These are phyloP conservation scores for Temnothorax ravouxi DNA, from an alignment of 2,888 invertebrate species.

Conservation along the genomic window DNA sequence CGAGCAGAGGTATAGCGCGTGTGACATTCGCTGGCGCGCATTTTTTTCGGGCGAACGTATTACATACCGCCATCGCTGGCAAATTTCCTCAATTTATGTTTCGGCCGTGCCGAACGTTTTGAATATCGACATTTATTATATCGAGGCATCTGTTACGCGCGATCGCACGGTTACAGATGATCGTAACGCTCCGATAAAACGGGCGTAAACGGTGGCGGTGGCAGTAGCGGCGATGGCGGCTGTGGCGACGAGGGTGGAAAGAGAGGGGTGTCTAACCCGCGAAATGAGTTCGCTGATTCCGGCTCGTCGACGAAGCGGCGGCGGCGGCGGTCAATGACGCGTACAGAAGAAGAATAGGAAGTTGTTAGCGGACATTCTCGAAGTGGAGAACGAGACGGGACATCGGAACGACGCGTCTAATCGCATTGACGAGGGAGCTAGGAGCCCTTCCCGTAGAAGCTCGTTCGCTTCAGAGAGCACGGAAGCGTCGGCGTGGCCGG, in stretches of 20 bases:
- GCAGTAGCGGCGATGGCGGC: neutral
- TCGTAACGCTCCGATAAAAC: slow-evolving; percentile 44
- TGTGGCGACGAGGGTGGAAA: neutral
- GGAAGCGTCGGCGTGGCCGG: slow-evolving; percentile 22
- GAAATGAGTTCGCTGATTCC: slow-evolving; percentile 36
- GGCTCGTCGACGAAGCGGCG: neutral
- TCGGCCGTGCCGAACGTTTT: slow-evolving; percentile 40
- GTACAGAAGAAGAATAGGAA: slow-evolving; percentile 30
- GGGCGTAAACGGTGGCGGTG: neutral
- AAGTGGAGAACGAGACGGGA: slow-evolving; percentile 21
- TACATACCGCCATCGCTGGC: slow-evolving; percentile 35
- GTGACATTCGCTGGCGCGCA: slow-evolving; percentile 21
- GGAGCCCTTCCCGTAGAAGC: neutral
- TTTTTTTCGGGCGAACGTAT: neutral
- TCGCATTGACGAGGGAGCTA: slow-evolving; percentile 18
- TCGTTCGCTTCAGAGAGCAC: slow-evolving; percentile 28
- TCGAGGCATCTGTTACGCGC: slow-evolving; percentile 52
- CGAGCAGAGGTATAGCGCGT: neutral
- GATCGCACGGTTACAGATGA: slow-evolving; percentile 38
- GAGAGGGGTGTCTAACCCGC: neutral
- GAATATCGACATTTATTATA: slow-evolving; percentile 56
- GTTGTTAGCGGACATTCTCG: slow-evolving; percentile 45
- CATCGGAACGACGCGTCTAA: slow-evolving; percentile 26
- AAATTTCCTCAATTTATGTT: slow-evolving; percentile 55
- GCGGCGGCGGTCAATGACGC: slow-evolving; percentile 10